Base-by-base conservation (phyloP, 2,797 vertebrate species). In the Kryptolebias ocellatus region DNA sequence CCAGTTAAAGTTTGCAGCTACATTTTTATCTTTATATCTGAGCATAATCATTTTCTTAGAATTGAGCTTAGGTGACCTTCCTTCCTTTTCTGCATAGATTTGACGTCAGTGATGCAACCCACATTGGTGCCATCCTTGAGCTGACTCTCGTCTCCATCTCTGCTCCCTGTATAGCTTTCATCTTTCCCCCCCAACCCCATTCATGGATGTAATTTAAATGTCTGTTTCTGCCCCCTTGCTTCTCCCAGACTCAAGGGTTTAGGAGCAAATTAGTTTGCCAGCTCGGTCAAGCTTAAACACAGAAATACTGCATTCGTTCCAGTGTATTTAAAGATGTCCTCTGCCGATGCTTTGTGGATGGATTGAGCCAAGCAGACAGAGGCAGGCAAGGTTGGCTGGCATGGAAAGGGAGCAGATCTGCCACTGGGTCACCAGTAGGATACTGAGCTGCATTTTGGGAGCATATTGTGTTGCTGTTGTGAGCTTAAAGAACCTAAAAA, bases 231-330 rank as follows among this genome's bases (percentile, higher is more conserved):
- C 87, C 89, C 86, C 87, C 68, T 87, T 76, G 80, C 81, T 90
- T 86, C 79, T 79, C 75, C 71, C 83, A 90, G 83, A 92, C 93
- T 92, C 87, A 67, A 86, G 92, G 92, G 91, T 92, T 91, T 93
- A 80, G 80, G 85, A 91, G 92, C 75, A 93, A 94, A 94, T 94
- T 93, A 93, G 89, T 86, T 87, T 60, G 79, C 87, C 88, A 85
- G 90, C 79, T 92, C 89, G 86, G 92, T 93, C 91, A 93, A 90
- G 92, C 90, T 93, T 94, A 93, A 93, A 90, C 90, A 93, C 92
- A 91, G 92, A 88, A 90, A 85, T 78, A 73, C 85, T 66, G 85
- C 79, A 77, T 91, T 90, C 85, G 86, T 91, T 88, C 83, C 81
- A 67, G 80, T 86, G 80, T 93, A 90, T 92, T 93, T 91, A 92